These are phyloP conservation scores for Baccha elongata DNA, from an alignment of 2,888 invertebrate species.

Conservation along the genomic window DNA sequence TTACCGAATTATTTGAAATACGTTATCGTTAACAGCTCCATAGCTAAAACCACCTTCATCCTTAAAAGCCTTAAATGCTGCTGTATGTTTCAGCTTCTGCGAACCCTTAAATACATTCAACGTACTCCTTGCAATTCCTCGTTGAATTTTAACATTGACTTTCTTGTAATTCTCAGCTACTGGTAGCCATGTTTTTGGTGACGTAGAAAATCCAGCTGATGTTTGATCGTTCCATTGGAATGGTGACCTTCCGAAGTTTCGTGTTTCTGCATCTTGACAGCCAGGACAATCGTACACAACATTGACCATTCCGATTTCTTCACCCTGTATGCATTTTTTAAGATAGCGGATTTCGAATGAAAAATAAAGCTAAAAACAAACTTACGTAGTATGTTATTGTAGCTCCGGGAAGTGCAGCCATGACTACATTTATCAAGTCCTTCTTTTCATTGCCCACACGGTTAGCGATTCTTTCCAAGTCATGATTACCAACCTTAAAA, in stretches of 20 bases:
- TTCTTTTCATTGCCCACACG: constrained; percentile 86
- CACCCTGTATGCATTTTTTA: constrained; percentile 82
- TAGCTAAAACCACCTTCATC: constrained; percentile 77
- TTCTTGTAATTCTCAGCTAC: constrained; percentile 85
- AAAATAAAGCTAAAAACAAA: not conserved
- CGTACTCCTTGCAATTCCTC: constrained; percentile 83
- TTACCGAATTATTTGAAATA: constrained; percentile 79
- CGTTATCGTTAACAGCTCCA: constrained; percentile 78
- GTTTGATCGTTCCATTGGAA: constrained; percentile 84
- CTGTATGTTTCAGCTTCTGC: constrained; percentile 82
- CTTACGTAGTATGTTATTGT: constrained; percentile 89
- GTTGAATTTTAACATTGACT: constrained; percentile 85
- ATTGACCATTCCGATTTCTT: constrained; percentile 87
- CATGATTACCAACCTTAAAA: constrained; percentile 86
- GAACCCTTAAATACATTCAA: constrained; percentile 85
- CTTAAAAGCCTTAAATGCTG: constrained; percentile 79
- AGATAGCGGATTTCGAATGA: no score
- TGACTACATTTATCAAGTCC: constrained; percentile 87
- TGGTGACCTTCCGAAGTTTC: constrained; percentile 84
- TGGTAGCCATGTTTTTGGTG: constrained; percentile 86
- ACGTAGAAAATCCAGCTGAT: constrained; percentile 86
- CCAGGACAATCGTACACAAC: constrained; percentile 80
- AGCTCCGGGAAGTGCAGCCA: constrained; percentile 89
- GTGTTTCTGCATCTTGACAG: constrained; percentile 80
- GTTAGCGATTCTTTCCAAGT: constrained; percentile 85